Evolutionary conservation across 2,797 vertebrate genomes (phyloP).

Genomic region (Psittacula echo): DNA sequence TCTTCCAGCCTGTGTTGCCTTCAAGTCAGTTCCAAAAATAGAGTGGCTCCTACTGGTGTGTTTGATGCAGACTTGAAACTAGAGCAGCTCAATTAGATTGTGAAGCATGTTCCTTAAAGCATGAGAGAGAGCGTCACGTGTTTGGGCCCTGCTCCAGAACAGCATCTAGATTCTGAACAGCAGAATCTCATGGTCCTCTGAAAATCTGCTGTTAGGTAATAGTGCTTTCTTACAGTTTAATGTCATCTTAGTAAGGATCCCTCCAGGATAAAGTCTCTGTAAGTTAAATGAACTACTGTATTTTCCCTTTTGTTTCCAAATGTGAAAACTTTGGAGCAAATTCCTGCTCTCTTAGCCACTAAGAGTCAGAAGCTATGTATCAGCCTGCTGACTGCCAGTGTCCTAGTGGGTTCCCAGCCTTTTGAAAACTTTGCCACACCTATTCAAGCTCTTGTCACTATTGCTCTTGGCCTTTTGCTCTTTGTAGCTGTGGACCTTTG

Average conservation of each 20-base stretch:
- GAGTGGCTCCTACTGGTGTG: neutral
- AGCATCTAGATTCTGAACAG: neutral
- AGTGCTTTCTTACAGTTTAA: neutral
- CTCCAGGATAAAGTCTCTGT: neutral
- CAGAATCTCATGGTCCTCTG: neutral
- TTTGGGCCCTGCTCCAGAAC: neutral
- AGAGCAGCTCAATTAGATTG: neutral
- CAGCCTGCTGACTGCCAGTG: neutral
- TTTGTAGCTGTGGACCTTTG: neutral
- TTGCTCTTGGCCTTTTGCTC: neutral
- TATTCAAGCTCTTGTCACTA: neutral
- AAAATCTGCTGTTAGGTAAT: neutral
- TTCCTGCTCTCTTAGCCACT: neutral
- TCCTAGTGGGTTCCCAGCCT: neutral
- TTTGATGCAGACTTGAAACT: neutral
- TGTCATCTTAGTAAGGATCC: neutral
- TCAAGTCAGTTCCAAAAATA: constrained; percentile 29
- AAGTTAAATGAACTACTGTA: neutral
- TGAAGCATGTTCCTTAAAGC: neutral
- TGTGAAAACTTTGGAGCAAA: neutral
- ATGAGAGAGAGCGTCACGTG: neutral
- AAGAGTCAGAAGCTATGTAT: neutral
- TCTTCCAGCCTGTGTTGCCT: constrained; percentile 1
- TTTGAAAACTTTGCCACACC: neutral
- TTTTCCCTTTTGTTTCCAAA: neutral